Base-by-base conservation (phyloP, 2,888 invertebrate species). In the Penaeus monodon region DNA sequence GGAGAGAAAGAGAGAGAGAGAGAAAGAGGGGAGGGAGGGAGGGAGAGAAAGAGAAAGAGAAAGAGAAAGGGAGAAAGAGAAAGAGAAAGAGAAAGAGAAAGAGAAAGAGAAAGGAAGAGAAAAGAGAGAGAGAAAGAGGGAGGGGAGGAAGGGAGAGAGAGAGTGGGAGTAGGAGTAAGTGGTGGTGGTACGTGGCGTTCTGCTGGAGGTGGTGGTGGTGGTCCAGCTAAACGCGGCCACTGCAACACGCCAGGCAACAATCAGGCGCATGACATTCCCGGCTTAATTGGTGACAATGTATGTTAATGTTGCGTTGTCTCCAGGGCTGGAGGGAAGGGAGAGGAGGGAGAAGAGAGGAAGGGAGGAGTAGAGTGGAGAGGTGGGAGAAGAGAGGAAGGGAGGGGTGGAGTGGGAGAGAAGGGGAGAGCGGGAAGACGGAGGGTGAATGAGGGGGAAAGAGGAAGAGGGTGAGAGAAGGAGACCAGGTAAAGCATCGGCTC, bases 1-100 rank as follows among this genome's bases (percentile, higher is more conserved):
- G 17, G 3, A n/a, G 29, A 3, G 2, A 17, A 4, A n/a, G 2
- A 1, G 14, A n/a, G 3, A n/a, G n/a, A 3, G 3, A 3, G n/a
- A 3, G 24, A 3, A 2, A n/a, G 17, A n/a, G 29, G 8, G 3
- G 2, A 1, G n/a, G 17, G 24, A n/a, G 17, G 1, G 12, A 3
- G n/a, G 17, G 14, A n/a, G 3, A 3, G 29, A 10, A 10, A 10
- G 68, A 20, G 68, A 68, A 10, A 29, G 29, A 20, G 22, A 10
- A 7, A 29, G 68, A 20, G 22, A 68, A 17, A 17, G 17, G 14
- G n/a, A 20, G 17, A 27, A 17, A 17, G 17, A 29, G 68, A 17
- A 12, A 29, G 68, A 20, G 22, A 68, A 17, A 20, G 17, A 68
- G 68, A 20, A 10, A 68, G 68, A 20, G 22, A 68, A 17, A 20